Base-by-base conservation (phyloP, 2,113 vertebrate genomes). In the Antechinus flavipes region DNA sequence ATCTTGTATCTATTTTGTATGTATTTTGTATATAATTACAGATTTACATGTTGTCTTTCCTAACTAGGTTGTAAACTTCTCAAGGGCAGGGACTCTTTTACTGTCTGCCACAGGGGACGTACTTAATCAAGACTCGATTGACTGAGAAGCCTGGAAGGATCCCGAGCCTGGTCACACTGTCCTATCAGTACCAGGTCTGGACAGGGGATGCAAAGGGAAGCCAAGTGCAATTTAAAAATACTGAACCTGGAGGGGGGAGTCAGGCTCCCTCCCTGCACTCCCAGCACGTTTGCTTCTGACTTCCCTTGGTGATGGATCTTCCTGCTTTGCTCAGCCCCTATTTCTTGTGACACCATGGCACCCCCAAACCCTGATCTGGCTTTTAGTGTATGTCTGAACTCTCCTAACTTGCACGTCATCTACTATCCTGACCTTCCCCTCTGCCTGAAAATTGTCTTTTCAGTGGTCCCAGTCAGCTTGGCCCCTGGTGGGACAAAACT, bases 41-140 rank as follows among this genome's bases (percentile, higher is more conserved):
- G 68, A 22, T 42, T 84, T 84, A 84, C 68, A 84, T 84, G 68
- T 84, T 84, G 68, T 84, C n/a, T 84, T 84, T 84, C n/a, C 68
- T 84, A 84, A 84, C 68, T 84, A 84, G 35, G 68, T 84, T 84
- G 68, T 84, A 84, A 84, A 84, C n/a, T 84, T 84, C 68, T 84
- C n/a, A 42, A 84, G n/a, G 68, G n/a, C 68, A 84, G 19, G 16
- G n/a, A 84, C 68, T 84, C 68, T 42, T n/a, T 76, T 42, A 19
- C 68, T 52, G 50, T 52, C 50, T 52, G 8, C 50, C 50, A 68
- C 30, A 16, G 16, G 14, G 68, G 14, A 84, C 1, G 35, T 22
- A 7, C 14, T 76, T n/a, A n/a, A 76, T 68, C 14, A 68, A 68
- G 30, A 14, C 61, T 35, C 11, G 61, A n/a, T 61, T 16, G 61